phyloP scores from a whole-genome alignment of 2,888 invertebrate genomes.

The Phaedon cochleariae region DNA sequence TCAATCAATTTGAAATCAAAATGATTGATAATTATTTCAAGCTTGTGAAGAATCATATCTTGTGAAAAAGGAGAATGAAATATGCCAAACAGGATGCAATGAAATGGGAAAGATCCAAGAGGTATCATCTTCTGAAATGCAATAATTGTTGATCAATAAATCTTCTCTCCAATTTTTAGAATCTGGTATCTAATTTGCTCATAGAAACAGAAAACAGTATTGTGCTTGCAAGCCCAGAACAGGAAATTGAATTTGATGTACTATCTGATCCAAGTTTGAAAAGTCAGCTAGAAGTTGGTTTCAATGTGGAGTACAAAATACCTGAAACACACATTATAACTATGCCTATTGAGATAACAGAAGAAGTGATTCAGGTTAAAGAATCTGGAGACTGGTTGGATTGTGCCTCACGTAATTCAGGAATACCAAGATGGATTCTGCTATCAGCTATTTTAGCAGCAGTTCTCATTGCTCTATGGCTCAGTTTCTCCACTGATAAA shows the following conservation, averaged over 20 bases:
- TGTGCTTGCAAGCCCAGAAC: constrained; percentile 51
- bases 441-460: constrained; percentile 61
- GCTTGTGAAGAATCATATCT: constrained; percentile 53
- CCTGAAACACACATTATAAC: constrained; percentile 59
- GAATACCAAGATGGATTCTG: constrained; percentile 63
- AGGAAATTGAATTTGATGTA: constrained; percentile 54
- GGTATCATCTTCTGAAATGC: constrained; percentile 28
- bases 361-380: constrained; percentile 31
- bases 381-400: constrained; percentile 56
- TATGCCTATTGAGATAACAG: constrained; percentile 54
- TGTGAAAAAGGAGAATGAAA: constrained; percentile 39
- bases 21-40: constrained; percentile 39
- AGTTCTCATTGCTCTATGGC: constrained; percentile 62
- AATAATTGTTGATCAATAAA: neutral
- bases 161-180: constrained; percentile 30
- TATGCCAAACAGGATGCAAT: constrained; percentile 51
- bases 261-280: constrained; percentile 57
- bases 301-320: constrained; percentile 56
- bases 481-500: constrained; percentile 59
- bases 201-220: constrained; percentile 44
- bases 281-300: constrained; percentile 54
- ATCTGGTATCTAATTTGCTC: constrained; percentile 38
- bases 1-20: too few relatives aligned
- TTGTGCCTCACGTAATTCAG: constrained; percentile 62
- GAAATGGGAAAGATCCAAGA: constrained; percentile 50